Evolutionary conservation across 2,113 vertebrate species (phyloP), one percentile per base, ranked within the genome.

Genomic region (Podarcis muralis): DNA sequence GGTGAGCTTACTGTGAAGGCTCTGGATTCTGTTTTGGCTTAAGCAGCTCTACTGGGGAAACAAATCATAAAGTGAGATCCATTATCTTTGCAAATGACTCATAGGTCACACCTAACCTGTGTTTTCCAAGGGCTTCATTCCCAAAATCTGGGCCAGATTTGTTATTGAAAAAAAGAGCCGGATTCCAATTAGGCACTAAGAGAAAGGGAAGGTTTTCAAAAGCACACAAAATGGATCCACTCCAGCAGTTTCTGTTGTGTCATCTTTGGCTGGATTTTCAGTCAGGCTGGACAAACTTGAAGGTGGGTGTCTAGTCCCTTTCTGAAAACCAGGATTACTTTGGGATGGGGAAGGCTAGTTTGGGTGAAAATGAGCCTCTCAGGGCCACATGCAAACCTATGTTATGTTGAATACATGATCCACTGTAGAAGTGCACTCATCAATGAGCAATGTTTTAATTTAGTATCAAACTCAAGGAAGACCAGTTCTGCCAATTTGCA

Each of bases 161-260:
- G 16, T 57, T 72, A 25, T 30, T 18, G 20, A 22, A 84, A 75
- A 12, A 66, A 32, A 15, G 66, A 43, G 27, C 59, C 15, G 37
- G 32, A 65, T 66, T 65, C 59, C 35, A 83, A 83, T 83, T 83
- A 83, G 35, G 81, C 35, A 43, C 35, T 23, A 74, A 32, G 30
- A 37, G 22, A 35, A 59, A 22, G 69, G 20, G n/a, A 15, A 84
- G 2, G n/a, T 75, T 74, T 84, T 37, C 11, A 85, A 75, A 74
- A 59, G 48, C 32, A 85, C 53, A 75, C 22, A 37, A 12, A 48
- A 75, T 85, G n/a, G 53, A 57, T 75, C 22, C 6, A 59, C 48
- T 85, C 71, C 71, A 85, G 23, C 83, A 62, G 20, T 85, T 85
- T 75, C 69, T 85, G 48, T 57, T 74, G 83, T 59, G 48, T 84